A percentile compares a stretch with the other conserved stretches of the same genome.
These are phyloP conservation scores for Larimichthys polyactis DNA, from an alignment of 2,113 vertebrate species.

Conservation along the genomic window DNA sequence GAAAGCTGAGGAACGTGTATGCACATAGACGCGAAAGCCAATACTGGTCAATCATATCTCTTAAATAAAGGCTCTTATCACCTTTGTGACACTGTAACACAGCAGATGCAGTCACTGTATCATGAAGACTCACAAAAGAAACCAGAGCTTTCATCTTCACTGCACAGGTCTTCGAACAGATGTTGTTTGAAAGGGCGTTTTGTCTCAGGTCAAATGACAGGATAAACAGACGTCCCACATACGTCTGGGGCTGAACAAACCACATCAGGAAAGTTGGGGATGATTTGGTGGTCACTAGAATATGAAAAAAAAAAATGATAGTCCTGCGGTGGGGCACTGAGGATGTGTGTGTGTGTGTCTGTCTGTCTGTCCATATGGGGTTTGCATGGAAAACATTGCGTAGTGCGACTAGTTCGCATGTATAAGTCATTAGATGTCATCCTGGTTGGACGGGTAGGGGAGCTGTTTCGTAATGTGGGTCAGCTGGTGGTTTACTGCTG, in stretches of 20 bases:
- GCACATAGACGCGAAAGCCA: neutral
- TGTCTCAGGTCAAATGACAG: conserved; percentile 41
- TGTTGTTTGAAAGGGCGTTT: conserved; percentile 22
- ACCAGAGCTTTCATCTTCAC: neutral
- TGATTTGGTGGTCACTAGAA: conserved; percentile 47
- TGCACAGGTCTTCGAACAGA: conserved; percentile 18
- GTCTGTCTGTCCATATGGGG: conserved; percentile 28
- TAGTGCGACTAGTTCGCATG: conserved; percentile 62
- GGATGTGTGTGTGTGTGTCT: conserved; percentile 51
- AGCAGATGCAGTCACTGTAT: neutral
- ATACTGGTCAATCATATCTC: neutral
- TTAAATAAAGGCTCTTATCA: neutral
- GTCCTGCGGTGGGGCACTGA: conserved; percentile 49
- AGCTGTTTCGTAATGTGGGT: conserved; percentile 61
- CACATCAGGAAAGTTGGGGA: conserved; percentile 38
- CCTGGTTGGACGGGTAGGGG: conserved; percentile 11
- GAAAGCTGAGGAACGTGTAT: neutral
- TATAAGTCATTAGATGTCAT: conserved; percentile 65
- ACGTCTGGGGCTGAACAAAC: conserved; percentile 43
- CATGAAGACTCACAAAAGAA: neutral
- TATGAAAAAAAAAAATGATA: conserved; percentile 38
- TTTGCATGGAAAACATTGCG: conserved; percentile 75
- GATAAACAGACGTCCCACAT: conserved; percentile 50
- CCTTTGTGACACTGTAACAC: neutral
- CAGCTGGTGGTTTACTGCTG: conserved; percentile 61